phyloP scores from a whole-genome alignment of 2,888 invertebrate species.

The Tenthredo scrophulariae region DNA sequence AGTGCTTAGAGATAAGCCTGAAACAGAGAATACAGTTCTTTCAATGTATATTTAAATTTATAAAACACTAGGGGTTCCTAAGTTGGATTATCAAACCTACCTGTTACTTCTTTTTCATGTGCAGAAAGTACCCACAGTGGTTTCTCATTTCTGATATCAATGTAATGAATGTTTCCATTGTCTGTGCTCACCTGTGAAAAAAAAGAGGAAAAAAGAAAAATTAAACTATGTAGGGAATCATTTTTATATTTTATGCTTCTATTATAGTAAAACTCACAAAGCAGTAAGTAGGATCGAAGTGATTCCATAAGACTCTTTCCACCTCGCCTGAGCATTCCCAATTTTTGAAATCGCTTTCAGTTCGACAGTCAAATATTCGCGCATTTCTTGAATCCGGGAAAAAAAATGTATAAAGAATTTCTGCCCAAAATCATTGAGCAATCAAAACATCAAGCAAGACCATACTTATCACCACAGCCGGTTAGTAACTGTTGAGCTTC shows the following conservation, averaged over 20 bases:
- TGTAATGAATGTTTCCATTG: slow-evolving; percentile 80
- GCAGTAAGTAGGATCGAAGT: slow-evolving; percentile 88
- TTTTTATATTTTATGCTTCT: neutral
- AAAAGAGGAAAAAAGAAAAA: slow-evolving; percentile 56
- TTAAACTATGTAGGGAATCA: slow-evolving; percentile 1
- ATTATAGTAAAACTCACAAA: slow-evolving; percentile 81
- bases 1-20: slow-evolving; percentile 86
- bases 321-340: slow-evolving; percentile 92
- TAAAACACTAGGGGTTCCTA: neutral
- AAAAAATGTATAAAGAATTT: slow-evolving; percentile 54
- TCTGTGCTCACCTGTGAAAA: slow-evolving; percentile 79
- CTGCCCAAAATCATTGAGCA: neutral
- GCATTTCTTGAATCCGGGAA: slow-evolving; percentile 80
- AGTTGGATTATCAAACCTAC: slow-evolving; percentile 73
- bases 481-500: slow-evolving; percentile 91
- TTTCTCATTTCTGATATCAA: slow-evolving; percentile 80
- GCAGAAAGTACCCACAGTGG: slow-evolving; percentile 87
- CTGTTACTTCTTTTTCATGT: slow-evolving; percentile 92
- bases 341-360: slow-evolving; percentile 80
- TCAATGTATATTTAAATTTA: slow-evolving; percentile 20
- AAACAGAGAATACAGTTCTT: slow-evolving; percentile 56
- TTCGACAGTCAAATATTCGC: slow-evolving; percentile 90
- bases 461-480: slow-evolving; percentile 89
- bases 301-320: slow-evolving; percentile 93
- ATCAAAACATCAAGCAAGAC: slow-evolving; percentile 48